These are phyloP conservation scores for Furcifer pardalis DNA, from an alignment of 2,797 vertebrate genomes.

Conservation along the genomic window DNA sequence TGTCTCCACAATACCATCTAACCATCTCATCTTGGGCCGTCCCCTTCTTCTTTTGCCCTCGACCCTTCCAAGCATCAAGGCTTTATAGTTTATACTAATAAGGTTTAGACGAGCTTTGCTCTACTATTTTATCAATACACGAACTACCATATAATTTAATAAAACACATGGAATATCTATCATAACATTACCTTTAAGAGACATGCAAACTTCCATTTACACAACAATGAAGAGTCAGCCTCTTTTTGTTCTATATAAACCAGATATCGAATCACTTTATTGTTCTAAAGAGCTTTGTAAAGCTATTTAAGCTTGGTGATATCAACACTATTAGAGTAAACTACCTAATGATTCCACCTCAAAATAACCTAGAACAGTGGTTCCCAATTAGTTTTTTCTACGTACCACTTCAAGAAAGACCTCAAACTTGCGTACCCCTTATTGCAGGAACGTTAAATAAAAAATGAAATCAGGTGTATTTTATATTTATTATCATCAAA, in stretches of 20 bases:
- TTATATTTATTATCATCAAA: no score
- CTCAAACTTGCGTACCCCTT: no score
- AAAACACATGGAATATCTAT: neutral
- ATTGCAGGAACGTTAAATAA: no score
- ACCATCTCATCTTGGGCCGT: no score
- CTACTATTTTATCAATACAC: neutral
- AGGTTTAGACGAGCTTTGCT: neutral
- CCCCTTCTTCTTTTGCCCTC: no score
- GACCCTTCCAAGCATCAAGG: no score
- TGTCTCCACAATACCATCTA: no score
- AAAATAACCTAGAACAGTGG: neutral
- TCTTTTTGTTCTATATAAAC: neutral
- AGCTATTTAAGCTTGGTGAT: constrained; percentile 4
- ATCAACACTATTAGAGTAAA: neutral
- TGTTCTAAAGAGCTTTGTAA: neutral
- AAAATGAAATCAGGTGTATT: no score
- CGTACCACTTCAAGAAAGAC: no score
- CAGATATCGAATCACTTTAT: accelerated
- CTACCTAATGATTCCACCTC: neutral
- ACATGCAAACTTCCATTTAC: neutral
- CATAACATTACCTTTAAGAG: neutral
- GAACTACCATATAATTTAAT: neutral
- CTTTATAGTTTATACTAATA: neutral
- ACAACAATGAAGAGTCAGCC: neutral
- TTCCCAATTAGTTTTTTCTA: no score